phyloP scores from a whole-genome alignment of 2,113 vertebrate genomes.

The Pteropus alecto region DNA sequence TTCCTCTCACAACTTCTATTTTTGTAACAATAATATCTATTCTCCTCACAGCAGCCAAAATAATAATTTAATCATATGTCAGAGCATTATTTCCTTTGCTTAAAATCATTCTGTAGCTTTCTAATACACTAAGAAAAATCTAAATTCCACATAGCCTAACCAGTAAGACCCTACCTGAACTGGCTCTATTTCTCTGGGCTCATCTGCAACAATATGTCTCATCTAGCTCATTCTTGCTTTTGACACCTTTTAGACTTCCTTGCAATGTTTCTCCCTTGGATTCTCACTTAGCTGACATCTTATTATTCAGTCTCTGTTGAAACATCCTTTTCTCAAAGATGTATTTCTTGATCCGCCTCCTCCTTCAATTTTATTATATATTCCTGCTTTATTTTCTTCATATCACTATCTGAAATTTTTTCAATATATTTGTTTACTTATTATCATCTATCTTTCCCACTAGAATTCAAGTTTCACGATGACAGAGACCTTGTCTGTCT shows the following conservation, averaged over 20 bases:
- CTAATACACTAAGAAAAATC: not conserved
- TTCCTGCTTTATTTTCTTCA: not conserved
- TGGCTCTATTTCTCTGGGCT: not conserved
- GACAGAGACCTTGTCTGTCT: not conserved
- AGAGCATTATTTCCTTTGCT: not conserved
- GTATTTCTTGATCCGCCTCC: not conserved
- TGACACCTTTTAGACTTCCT: not conserved
- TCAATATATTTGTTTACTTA: not conserved
- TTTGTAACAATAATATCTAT: not conserved
- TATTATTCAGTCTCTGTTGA: not conserved
- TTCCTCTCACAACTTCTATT: not conserved
- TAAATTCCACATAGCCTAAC: not conserved
- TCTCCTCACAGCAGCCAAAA: not conserved
- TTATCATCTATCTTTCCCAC: not conserved
- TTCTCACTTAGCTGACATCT: not conserved
- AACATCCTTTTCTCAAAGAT: not conserved
- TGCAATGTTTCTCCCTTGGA: not conserved
- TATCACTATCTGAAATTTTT: not conserved
- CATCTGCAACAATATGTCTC: not conserved
- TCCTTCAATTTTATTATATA: not conserved
- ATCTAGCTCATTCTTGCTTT: not conserved
- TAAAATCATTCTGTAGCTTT: not conserved
- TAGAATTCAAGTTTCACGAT: not conserved
- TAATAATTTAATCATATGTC: not conserved
- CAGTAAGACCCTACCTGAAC: not conserved